phyloP scores from a whole-genome alignment of 2,113 vertebrate genomes.

The Chauna torquata region DNA sequence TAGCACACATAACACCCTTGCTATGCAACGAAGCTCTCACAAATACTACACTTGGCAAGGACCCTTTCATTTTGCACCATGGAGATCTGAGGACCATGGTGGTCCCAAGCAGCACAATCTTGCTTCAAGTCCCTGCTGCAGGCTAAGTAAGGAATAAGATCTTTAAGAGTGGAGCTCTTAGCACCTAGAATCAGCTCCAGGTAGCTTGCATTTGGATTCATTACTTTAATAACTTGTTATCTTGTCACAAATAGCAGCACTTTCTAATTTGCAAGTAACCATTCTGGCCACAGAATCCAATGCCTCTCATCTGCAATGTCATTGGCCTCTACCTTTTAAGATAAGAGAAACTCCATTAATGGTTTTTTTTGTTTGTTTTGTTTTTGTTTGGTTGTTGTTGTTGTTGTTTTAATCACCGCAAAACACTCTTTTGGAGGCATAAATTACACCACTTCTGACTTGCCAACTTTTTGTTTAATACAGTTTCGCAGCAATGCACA shows the following conservation, averaged over 20 bases:
- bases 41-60: neutral
- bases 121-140: neutral
- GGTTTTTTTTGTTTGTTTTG: neutral
- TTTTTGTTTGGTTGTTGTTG: neutral
- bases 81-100: neutral
- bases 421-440: neutral
- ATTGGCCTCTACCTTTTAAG: neutral
- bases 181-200: neutral
- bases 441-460: neutral
- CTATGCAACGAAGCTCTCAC: neutral
- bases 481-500: neutral
- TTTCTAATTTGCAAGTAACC: neutral
- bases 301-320: neutral
- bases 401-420: neutral
- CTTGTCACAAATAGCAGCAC: neutral
- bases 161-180: neutral
- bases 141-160: neutral
- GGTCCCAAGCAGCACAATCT: neutral
- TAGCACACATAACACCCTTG: accelerated
- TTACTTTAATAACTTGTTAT: neutral
- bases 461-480: neutral
- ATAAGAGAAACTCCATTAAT: neutral
- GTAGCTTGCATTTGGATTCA: neutral
- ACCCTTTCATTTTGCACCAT: neutral
- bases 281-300: neutral